Evolutionary conservation across 2,888 invertebrate genomes (phyloP), one percentile per base, ranked within the genome.

Genomic region (Heteromurus nitidus): DNA sequence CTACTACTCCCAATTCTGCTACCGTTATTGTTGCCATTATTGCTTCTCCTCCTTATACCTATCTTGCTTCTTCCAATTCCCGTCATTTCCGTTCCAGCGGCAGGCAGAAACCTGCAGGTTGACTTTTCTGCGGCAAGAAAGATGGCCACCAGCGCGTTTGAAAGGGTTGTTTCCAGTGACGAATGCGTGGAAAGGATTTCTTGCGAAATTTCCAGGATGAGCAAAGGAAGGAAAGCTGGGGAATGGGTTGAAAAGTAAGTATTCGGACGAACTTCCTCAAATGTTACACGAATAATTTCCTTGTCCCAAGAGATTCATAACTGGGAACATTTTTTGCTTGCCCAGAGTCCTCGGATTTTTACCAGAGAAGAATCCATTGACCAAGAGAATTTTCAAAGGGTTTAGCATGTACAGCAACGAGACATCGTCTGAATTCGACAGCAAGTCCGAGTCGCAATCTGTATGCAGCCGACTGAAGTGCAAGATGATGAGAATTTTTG

Each of bases 141-240:
- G 69, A 36, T 70, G 44, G 80, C 77, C 3, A 9, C 44, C 3
- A 70, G 73, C 3, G 70, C 64, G 13, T 36, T 84, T 22, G 72
- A 76, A 36, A 16, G 69, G 0, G 70, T 69, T 2, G 24, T 69
- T 28, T 50, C 70, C 5, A 80, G 82, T 36, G 84, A 84, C 13
- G 80, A 84, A 60, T 84, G 84, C 26, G 65, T 84, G 22, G 84
- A 84, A 58, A 36, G 80, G 44, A 74, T 84, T 50, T 77, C 82
- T 0, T 84, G 84, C 53, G 84, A 82, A 70, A 80, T 84, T 68
- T 68, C 73, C 11, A 67, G 69, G 36, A 65, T 72, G 47, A 69
- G 80, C 20, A 58, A 53, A 18, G 75, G 67, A n/a, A 50, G 69
- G 9, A 69, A 82, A 44, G 72, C 73, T 28, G 58, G 68, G 20